Percentiles rank a stretch among this genome's conserved stretches.
These are phyloP conservation scores for Nemapogon koenigi DNA, from an alignment of 2,888 invertebrate genomes.

Conservation along the genomic window DNA sequence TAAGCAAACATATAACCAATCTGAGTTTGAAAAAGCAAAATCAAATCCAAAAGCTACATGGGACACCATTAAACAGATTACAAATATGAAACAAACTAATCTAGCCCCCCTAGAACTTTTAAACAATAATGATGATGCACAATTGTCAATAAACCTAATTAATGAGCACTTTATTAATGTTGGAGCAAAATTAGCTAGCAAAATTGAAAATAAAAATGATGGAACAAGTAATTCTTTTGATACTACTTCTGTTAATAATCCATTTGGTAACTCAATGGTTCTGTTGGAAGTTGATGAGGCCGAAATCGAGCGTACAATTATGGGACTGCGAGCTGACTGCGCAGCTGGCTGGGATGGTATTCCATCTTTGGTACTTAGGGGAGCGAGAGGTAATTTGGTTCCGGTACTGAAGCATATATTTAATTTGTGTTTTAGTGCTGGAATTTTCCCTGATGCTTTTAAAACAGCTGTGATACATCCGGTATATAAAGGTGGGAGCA, in stretches of 20 bases:
- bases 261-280: neutral
- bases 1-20: conserved; percentile 12
- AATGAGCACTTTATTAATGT: conserved; percentile 2
- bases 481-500: conserved; percentile 3
- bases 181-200: conserved; percentile 1
- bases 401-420: neutral
- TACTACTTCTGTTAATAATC: too few species aligned
- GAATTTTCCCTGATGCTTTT: conserved; percentile 1
- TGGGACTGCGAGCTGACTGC: neutral
- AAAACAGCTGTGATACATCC: conserved; percentile 1
- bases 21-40: neutral
- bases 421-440: neutral
- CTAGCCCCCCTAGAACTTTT: neutral
- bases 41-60: neutral
- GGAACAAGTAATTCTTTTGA: neutral
- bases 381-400: neutral
- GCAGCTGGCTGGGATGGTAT: conserved; percentile 1
- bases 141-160: neutral
- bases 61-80: neutral
- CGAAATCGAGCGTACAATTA: neutral
- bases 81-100: neutral
- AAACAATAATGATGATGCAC: neutral
- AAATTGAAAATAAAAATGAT: neutral
- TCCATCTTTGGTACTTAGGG: neutral
- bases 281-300: neutral